A percentile compares a stretch with the other conserved stretches of the same genome.
These are phyloP conservation scores for Hoplodrina ambigua DNA, from an alignment of 2,888 invertebrate species.

Conservation along the genomic window DNA sequence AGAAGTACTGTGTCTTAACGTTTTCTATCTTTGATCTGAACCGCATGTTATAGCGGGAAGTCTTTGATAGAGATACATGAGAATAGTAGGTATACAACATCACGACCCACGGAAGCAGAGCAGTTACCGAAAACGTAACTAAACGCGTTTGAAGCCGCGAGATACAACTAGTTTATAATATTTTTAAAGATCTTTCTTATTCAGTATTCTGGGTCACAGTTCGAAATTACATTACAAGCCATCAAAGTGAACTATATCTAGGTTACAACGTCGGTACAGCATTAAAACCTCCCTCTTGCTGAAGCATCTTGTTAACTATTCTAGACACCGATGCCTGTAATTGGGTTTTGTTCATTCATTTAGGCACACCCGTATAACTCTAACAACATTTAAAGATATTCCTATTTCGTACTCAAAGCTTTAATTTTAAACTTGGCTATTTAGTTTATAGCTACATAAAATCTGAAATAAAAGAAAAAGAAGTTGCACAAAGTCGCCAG, in stretches of 20 bases:
- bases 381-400: slow-evolving; percentile 47
- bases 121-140: no score
- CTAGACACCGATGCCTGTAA: slow-evolving; percentile 42
- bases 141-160: no score
- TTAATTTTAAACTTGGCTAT: slow-evolving; percentile 45
- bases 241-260: background rate
- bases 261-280: background rate
- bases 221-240: background rate
- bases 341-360: slow-evolving; percentile 46
- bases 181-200: no score
- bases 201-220: no score
- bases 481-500: slow-evolving; percentile 55
- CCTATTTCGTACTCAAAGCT: slow-evolving; percentile 42
- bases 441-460: slow-evolving; percentile 51
- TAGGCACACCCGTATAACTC: slow-evolving; percentile 27
- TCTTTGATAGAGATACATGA: no score
- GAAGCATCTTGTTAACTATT: slow-evolving; percentile 40
- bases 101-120: no score
- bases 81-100: no score
- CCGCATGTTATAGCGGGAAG: no score
- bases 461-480: slow-evolving; percentile 55
- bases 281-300: slow-evolving; percentile 9
- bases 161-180: no score
- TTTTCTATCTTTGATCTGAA: no score
- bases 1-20: no score